Evolutionary conservation across 2,797 vertebrate species (phyloP).

Genomic region (Lagodon rhomboides): DNA sequence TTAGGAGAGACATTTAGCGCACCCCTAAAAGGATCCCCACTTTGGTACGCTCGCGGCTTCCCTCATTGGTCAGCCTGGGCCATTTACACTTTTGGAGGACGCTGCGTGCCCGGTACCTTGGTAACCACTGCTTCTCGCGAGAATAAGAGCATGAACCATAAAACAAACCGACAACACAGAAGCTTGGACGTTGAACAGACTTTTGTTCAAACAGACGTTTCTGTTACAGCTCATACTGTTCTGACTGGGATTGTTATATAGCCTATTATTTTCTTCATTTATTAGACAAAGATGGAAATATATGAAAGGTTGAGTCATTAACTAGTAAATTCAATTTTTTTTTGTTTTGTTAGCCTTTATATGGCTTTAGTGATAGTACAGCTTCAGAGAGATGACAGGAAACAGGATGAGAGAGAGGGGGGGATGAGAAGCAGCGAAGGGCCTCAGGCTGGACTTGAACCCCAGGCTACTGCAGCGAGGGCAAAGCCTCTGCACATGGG

Average conservation of each 20-base stretch:
- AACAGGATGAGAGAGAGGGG: too few species aligned
- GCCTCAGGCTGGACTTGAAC: too few species aligned
- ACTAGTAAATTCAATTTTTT: background rate
- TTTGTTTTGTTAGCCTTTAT: too few species aligned
- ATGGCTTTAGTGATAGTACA: too few species aligned
- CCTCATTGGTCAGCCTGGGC: conserved; percentile 75
- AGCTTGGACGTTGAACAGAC: background rate
- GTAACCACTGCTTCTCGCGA: conserved; percentile 70
- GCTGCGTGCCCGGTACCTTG: conserved; percentile 64
- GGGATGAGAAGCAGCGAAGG: too few species aligned
- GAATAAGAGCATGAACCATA: background rate
- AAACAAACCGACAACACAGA: background rate
- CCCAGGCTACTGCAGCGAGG: too few species aligned
- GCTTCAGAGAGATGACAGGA: too few species aligned
- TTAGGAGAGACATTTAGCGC: background rate
- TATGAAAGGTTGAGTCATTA: background rate
- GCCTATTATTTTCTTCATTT: background rate
- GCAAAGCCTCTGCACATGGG: too few species aligned
- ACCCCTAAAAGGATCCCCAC: conserved; percentile 48
- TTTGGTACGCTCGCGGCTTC: conserved; percentile 72
- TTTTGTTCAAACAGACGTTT: background rate
- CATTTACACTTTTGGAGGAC: conserved; percentile 71
- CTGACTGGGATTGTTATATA: background rate
- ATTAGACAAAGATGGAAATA: background rate
- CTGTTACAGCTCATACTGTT: background rate